Conservation (phyloP, 2,888 invertebrate species). For the Ceraclea dissimilis region DNA sequence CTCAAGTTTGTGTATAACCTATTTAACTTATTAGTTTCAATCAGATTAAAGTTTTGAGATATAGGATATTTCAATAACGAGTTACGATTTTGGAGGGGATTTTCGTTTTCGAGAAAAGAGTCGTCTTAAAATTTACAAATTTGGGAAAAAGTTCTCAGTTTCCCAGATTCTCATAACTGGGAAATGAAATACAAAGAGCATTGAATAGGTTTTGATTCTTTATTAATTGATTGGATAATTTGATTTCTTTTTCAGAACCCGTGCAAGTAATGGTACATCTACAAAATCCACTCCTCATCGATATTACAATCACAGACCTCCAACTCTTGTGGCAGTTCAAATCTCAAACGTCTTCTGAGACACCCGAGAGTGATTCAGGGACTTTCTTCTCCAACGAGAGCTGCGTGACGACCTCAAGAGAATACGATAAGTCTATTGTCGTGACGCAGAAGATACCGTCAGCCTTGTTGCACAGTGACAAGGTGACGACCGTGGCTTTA, state of each 20-base stretch:
- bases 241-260: conserved; percentile 63
- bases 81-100: too few relatives aligned
- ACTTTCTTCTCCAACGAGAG: conserved; percentile 36
- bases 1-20: too few relatives aligned
- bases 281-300: conserved; percentile 67
- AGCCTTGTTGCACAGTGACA: conserved; percentile 50
- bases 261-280: conserved; percentile 71
- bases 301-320: conserved; percentile 60
- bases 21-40: too few relatives aligned
- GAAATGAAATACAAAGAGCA: too few relatives aligned
- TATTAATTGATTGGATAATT: too few relatives aligned
- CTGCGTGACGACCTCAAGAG: conserved; percentile 33
- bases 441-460: conserved; percentile 51
- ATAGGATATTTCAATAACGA: too few relatives aligned
- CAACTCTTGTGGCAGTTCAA: conserved; percentile 65
- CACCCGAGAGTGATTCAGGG: conserved; percentile 20
- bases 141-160: too few relatives aligned
- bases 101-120: too few relatives aligned
- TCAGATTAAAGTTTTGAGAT: too few relatives aligned
- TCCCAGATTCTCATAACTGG: too few relatives aligned
- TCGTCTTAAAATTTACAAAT: too few relatives aligned
- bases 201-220: too few relatives aligned
- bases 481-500: conserved; percentile 58
- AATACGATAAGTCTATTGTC: conserved; percentile 39
- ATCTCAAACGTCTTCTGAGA: conserved; percentile 28